Percentiles rank a stretch among this genome's conserved stretches.
These are phyloP conservation scores for Nebria salina DNA, from an alignment of 2,888 invertebrate genomes.

Conservation along the genomic window DNA sequence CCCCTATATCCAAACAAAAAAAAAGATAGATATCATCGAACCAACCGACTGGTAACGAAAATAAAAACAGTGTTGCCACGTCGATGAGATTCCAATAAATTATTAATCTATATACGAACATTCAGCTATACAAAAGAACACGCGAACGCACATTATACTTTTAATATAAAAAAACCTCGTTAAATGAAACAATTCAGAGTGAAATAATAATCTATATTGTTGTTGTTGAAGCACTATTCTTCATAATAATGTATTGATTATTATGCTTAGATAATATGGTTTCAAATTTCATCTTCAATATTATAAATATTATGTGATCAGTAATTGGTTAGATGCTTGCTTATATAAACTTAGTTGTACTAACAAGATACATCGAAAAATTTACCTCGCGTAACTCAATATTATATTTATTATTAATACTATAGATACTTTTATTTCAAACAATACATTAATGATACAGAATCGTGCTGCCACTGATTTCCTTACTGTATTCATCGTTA, in stretches of 20 bases:
- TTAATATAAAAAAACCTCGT: neutral
- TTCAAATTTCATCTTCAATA: neutral
- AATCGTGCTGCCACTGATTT: too few relatives aligned
- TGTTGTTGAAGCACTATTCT: neutral
- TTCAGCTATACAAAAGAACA: neutral
- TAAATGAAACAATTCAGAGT: neutral
- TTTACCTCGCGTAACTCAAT: too few relatives aligned
- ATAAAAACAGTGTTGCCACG: constrained; percentile 32
- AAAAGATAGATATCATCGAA: neutral
- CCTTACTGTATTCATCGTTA: too few relatives aligned
- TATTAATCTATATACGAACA: constrained; percentile 11
- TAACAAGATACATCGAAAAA: too few relatives aligned
- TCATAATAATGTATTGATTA: neutral
- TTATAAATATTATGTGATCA: neutral
- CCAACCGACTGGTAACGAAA: constrained; percentile 16
- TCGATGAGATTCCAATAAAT: constrained; percentile 40
- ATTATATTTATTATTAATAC: too few relatives aligned
- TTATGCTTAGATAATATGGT: neutral
- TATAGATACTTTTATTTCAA: too few relatives aligned
- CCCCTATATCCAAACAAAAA: neutral
- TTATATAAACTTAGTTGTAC: too few relatives aligned
- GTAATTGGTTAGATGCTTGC: too few relatives aligned
- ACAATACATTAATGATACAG: too few relatives aligned
- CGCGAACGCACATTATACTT: neutral
- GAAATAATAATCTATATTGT: neutral